A percentile compares a stretch with the other conserved stretches of the same genome.
phyloP scores from a whole-genome alignment of 2,888 invertebrate species.

The Trachelus troglodyta region DNA sequence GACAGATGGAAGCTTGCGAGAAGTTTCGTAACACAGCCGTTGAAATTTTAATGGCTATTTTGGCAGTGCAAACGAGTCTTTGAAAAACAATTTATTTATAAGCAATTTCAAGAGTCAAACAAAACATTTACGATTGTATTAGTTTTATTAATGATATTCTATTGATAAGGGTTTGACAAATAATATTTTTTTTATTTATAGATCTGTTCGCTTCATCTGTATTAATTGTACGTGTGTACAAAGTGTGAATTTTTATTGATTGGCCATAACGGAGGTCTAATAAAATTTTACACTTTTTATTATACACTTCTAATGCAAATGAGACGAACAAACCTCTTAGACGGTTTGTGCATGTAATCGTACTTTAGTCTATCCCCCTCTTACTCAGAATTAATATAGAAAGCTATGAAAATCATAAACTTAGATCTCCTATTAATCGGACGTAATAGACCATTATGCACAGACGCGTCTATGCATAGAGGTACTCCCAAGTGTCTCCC shows the following conservation, averaged over 20 bases:
- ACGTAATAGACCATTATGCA: not conserved
- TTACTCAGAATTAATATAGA: no score
- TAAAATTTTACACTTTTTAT: no score
- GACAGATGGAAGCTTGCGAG: not conserved
- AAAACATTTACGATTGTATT: not conserved
- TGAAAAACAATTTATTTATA: not conserved
- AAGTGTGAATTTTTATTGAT: no score
- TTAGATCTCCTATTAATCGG: not conserved
- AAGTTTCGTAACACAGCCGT: not conserved
- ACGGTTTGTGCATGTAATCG: no score
- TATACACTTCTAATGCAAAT: no score
- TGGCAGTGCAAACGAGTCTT: not conserved
- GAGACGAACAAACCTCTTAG: no score
- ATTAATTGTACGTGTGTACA: no score
- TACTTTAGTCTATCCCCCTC: no score
- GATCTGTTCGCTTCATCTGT: no score
- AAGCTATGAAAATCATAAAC: not conserved
- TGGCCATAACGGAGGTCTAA: no score
- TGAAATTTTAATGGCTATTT: not conserved
- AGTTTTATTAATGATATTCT: not conserved
- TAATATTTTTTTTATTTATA: not conserved
- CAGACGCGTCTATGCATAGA: not conserved
- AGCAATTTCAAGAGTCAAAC: not conserved
- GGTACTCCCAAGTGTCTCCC: not conserved
- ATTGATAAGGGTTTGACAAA: not conserved